Evolutionary conservation across 1,140 invertebrate species (phyloP).

Genomic region (Probaryconus sp.): DNA sequence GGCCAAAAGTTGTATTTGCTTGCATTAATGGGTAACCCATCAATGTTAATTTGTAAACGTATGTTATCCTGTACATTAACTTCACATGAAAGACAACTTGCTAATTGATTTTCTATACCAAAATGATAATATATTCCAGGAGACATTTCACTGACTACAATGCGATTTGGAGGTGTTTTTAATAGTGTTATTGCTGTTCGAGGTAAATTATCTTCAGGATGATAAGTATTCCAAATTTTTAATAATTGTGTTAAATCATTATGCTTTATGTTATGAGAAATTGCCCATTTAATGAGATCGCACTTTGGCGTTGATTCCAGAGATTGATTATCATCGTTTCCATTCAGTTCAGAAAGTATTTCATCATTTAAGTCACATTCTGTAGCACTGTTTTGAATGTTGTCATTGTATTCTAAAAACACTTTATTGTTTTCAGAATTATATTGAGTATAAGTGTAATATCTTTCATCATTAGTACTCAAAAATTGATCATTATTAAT

Average conservation of each 20-base stretch:
- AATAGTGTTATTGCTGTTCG: background rate
- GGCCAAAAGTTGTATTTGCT: conserved; percentile 9
- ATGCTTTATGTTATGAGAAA: background rate
- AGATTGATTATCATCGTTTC: too few relatives aligned
- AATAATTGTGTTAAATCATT: background rate
- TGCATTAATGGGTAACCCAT: conserved; percentile 3
- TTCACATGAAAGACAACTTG: background rate
- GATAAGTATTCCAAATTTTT: background rate
- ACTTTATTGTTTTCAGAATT: too few relatives aligned
- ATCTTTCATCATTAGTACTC: too few relatives aligned
- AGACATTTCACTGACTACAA: background rate
- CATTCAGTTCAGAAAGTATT: too few relatives aligned
- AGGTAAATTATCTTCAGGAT: background rate
- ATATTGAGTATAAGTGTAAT: too few relatives aligned
- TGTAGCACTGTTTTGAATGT: too few relatives aligned
- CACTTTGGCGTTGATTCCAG: background rate
- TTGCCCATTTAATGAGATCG: background rate
- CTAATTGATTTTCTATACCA: conserved; percentile 1
- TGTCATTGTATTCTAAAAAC: too few relatives aligned
- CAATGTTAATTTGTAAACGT: conserved; percentile 8
- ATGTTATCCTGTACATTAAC: background rate
- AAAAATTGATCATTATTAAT: too few relatives aligned
- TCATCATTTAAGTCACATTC: too few relatives aligned
- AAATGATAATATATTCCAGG: conserved; percentile 1
- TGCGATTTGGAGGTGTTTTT: background rate